phyloP scores from a whole-genome alignment of 2,113 vertebrate genomes.

The Eclectus roratus region DNA sequence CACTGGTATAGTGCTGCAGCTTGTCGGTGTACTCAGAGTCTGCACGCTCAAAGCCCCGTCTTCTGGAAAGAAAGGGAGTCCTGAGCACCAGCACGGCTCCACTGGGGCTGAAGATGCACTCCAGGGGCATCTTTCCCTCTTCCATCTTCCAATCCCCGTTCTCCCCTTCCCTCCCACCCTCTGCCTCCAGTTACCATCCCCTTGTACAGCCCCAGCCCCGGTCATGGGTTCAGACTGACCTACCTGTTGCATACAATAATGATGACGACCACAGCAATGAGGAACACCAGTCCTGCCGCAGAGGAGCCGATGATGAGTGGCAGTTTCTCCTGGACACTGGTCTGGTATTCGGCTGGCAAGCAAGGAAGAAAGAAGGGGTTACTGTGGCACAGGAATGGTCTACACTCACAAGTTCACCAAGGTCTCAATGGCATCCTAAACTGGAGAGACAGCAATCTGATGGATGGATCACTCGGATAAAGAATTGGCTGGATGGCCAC shows the following conservation, averaged over 20 bases:
- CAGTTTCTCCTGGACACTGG: conserved; percentile 92
- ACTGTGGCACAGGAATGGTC: background rate
- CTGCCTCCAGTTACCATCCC: fast-evolving
- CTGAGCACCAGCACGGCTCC: conserved; percentile 21
- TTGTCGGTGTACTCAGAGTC: conserved; percentile 96
- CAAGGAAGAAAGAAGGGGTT: background rate
- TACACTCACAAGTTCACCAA: fast-evolving
- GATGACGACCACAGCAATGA: conserved; percentile 88
- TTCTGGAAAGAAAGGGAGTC: conserved; percentile 87
- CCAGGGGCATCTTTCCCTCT: background rate
- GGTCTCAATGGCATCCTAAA: background rate
- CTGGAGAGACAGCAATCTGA: no score
- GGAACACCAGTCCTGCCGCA: conserved; percentile 87
- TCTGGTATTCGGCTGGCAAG: conserved; percentile 87
- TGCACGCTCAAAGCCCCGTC: conserved; percentile 87
- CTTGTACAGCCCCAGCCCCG: background rate
- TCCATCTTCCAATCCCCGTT: background rate
- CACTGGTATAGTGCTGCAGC: conserved; percentile 95
- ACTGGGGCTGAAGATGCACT: fast-evolving
- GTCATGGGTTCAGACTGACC: background rate
- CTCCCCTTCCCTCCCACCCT: background rate
- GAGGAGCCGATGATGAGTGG: conserved; percentile 93
- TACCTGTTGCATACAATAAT: conserved; percentile 90
- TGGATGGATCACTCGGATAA: no score
- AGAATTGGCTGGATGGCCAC: no score